Base-by-base conservation (phyloP, 2,113 vertebrate genomes). In the Lepisosteus oculatus region DNA sequence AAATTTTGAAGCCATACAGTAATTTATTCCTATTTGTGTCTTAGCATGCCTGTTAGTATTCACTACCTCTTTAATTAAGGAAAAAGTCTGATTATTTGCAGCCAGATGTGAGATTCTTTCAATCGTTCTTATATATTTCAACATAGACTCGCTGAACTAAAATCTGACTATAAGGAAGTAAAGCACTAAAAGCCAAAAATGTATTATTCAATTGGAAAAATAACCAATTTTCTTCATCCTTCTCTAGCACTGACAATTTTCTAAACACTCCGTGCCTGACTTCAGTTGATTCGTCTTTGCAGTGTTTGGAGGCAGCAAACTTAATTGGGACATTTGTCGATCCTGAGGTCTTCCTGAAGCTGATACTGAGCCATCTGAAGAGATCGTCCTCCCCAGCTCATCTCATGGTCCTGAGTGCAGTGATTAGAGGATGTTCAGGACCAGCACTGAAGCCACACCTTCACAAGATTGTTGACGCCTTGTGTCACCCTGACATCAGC, bases 281-380 rank as follows among this genome's bases (percentile, higher is more conserved):
- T 29, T 29, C 29, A 29, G 2, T 4, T 69, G 1, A 76, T 77
- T 13, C 74, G 73, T 57, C 14, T 65, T 73, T 59, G 3, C 85
- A 99, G 97, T 87, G 93, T 78, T 67, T 86, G 66, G 89, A 88
- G 75, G 92, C 94, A 0, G 95, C 95, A 0, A 90, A 93, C 81
- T 81, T 97, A 56, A 75, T 98, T 4, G 97, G 97, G 14, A 89
- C 69, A 0, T 99, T 99, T 71, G 95, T 98, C 64, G 91, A 75
- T 80, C 93, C 96, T 0, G 92, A 90, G 0, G 95, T 95, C 29
- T 94, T 91, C 5, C 84, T 98, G 84, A 96, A 90, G 80, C 85
- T 99, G 75, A 82, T 95, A 65, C 76, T 94, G 74, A 72, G 90
- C 0, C 85, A 89, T 6, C 84, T 97, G 74, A 85, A 72, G 57